These are phyloP conservation scores for Xiphophorus maculatus DNA, from an alignment of 2,113 vertebrate species.

Conservation along the genomic window DNA sequence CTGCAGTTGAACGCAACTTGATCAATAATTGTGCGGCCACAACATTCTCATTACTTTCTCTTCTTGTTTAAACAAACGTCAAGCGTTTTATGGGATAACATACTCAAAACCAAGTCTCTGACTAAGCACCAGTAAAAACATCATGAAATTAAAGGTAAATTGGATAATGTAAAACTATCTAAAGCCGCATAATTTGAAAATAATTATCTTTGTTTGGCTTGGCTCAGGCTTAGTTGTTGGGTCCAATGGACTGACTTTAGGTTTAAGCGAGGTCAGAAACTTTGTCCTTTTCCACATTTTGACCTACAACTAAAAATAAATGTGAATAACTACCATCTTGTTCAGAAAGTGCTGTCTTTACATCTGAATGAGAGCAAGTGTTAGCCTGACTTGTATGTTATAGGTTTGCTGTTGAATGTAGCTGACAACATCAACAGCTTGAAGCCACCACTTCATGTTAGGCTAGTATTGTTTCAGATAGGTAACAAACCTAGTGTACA, in stretches of 20 bases:
- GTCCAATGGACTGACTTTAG: neutral
- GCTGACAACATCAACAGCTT: conserved; percentile 30
- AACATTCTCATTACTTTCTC: neutral
- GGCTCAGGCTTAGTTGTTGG: neutral
- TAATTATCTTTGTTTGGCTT: neutral
- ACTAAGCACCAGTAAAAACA: conserved; percentile 11
- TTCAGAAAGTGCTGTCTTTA: neutral
- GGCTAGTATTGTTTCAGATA: conserved; percentile 42
- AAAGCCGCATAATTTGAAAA: neutral
- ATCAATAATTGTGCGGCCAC: neutral
- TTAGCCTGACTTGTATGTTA: conserved; percentile 30
- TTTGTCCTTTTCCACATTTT: neutral
- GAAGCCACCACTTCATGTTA: conserved; percentile 47
- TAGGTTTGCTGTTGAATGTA: conserved; percentile 12
- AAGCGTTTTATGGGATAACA: neutral
- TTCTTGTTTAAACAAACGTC: neutral
- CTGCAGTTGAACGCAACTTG: neutral
- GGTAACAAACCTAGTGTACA: no score
- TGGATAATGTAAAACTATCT: neutral
- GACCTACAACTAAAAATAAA: no score
- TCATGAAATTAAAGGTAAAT: neutral
- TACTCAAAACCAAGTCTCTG: neutral
- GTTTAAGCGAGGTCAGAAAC: neutral
- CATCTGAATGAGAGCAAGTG: conserved; percentile 7
- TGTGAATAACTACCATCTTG: neutral